phyloP scores from a whole-genome alignment of 2,113 vertebrate genomes.

The Sphyrna mokarran region DNA sequence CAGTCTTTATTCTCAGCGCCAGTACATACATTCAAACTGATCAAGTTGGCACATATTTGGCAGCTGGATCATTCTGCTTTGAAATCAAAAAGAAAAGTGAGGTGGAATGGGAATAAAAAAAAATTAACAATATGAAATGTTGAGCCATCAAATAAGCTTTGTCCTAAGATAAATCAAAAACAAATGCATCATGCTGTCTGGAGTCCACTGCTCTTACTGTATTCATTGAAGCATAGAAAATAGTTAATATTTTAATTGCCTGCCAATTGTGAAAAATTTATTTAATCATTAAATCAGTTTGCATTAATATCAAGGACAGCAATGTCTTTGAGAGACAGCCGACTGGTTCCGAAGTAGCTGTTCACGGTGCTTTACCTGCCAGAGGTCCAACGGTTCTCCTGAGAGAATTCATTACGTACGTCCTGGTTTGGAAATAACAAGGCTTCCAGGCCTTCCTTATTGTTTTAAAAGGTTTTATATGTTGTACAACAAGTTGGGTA shows the following conservation, averaged over 20 bases:
- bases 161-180: background rate
- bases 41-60: background rate
- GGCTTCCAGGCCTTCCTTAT: background rate
- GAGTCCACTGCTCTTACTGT: background rate
- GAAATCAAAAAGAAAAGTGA: background rate
- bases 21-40: background rate
- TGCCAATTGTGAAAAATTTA: background rate
- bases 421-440: background rate
- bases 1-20: background rate
- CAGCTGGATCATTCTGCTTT: background rate
- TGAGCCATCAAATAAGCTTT: background rate
- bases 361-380: background rate
- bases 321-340: no score
- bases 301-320: no score
- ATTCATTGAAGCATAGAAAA: background rate
- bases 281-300: no score
- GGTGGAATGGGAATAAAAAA: no score
- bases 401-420: background rate
- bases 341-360: background rate
- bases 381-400: background rate
- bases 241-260: background rate
- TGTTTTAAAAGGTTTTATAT: background rate
- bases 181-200: background rate
- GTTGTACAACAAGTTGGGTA: background rate
- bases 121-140: background rate